phyloP scores from a whole-genome alignment of 2,797 vertebrate species.

The Enteromius fasciolatus region DNA sequence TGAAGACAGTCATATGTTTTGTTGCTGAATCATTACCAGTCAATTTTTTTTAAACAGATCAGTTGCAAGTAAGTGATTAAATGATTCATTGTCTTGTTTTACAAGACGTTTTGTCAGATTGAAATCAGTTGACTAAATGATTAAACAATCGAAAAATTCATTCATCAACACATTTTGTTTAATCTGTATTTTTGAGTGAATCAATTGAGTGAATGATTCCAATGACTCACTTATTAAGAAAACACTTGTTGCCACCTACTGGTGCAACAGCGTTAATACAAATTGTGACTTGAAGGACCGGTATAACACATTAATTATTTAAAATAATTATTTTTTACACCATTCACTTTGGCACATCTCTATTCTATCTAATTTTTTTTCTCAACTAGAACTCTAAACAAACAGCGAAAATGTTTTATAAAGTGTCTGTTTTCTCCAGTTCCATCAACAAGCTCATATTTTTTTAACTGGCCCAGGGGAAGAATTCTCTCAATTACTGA shows the following conservation, averaged over 20 bases:
- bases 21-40: neutral
- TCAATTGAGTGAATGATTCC: neutral
- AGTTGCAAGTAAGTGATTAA: neutral
- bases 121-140: neutral
- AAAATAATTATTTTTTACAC: neutral
- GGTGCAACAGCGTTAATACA: neutral
- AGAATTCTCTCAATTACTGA: constrained; percentile 33
- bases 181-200: neutral
- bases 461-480: constrained; percentile 27
- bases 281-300: neutral
- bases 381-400: neutral
- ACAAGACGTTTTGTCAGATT: neutral
- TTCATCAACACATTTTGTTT: neutral
- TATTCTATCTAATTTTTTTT: neutral
- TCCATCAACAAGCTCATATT: constrained; percentile 4
- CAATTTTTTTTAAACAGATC: neutral
- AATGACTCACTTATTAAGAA: neutral
- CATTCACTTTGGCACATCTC: neutral
- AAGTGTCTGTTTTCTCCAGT: neutral
- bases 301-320: neutral
- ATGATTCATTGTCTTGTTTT: neutral
- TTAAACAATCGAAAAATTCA: neutral
- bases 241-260: neutral
- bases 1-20: neutral
- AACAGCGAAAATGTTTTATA: neutral